These are phyloP conservation scores for Hesperophylax magnus DNA, from an alignment of 1,140 invertebrate species.

Conservation along the genomic window DNA sequence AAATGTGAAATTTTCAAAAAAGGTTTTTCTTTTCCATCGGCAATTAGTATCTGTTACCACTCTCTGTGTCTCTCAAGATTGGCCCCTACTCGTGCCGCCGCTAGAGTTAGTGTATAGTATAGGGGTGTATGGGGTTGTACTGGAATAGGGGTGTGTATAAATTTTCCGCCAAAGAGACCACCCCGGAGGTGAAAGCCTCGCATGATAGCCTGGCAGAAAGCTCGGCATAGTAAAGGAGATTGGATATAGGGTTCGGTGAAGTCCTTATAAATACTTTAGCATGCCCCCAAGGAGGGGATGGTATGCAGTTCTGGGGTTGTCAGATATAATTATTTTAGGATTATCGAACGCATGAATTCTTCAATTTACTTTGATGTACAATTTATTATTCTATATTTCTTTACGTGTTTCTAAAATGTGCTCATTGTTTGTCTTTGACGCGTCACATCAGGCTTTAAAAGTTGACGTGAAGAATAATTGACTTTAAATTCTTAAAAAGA, in stretches of 20 bases:
- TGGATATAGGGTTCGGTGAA: slow-evolving; percentile 21
- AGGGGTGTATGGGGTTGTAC: not conserved
- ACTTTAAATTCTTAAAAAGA: too few relatives aligned
- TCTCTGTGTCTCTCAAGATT: not conserved
- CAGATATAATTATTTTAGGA: too few relatives aligned
- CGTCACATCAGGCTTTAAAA: too few relatives aligned
- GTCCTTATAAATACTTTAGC: slow-evolving; percentile 25
- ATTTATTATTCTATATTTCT: too few relatives aligned
- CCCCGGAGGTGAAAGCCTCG: slow-evolving; percentile 6
- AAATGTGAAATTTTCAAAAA: too few relatives aligned
- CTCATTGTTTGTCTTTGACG: too few relatives aligned
- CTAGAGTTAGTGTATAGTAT: too few relatives aligned
- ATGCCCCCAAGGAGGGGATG: not conserved
- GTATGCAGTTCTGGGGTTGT: too few relatives aligned
- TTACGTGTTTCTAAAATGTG: too few relatives aligned
- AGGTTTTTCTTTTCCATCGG: not conserved
- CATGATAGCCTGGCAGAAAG: slow-evolving; percentile 11
- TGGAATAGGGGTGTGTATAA: slow-evolving; percentile 9
- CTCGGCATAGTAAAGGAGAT: slow-evolving; percentile 21
- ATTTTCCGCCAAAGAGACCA: not conserved
- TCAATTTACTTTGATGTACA: too few relatives aligned
- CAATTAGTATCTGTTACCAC: not conserved
- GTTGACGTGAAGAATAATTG: too few relatives aligned
- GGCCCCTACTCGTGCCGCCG: not conserved
- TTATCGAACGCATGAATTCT: too few relatives aligned